phyloP scores from a whole-genome alignment of 2,888 invertebrate species.

The Drosophila helvetica region DNA sequence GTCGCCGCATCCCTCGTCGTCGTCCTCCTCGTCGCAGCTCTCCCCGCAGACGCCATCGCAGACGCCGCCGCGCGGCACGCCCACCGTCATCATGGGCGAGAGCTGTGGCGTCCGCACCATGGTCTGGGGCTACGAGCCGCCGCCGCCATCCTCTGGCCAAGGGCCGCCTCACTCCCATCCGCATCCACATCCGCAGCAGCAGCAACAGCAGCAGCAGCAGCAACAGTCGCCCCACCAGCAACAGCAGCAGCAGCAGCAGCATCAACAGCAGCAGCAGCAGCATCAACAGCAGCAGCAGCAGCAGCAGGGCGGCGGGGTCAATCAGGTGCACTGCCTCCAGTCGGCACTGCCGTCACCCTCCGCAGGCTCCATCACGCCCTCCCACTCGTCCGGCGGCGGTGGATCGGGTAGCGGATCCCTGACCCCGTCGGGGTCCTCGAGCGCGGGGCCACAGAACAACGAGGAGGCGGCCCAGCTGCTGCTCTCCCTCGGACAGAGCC shows the following conservation, averaged over 20 bases:
- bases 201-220: constrained; percentile 54
- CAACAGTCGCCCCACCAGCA: constrained; percentile 50
- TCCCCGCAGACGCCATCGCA: constrained; percentile 84
- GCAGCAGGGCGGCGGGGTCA: constrained; percentile 41
- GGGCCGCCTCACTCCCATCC: constrained; percentile 17
- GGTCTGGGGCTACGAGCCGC: constrained; percentile 87
- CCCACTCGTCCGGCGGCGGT: constrained; percentile 80
- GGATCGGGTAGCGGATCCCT: constrained; percentile 9
- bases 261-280: constrained; percentile 57
- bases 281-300: constrained; percentile 54
- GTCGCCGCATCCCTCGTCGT: constrained; percentile 82
- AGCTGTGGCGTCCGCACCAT: constrained; percentile 92
- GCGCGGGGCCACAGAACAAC: constrained; percentile 84
- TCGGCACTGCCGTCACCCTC: constrained; percentile 85
- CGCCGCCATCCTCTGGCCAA: constrained; percentile 82
- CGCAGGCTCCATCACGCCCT: constrained; percentile 82
- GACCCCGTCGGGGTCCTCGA: constrained; percentile 28
- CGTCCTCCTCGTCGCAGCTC: constrained; percentile 82
- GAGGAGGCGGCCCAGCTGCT: constrained; percentile 89
- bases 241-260: constrained; percentile 42
- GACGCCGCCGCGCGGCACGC: constrained; percentile 87
- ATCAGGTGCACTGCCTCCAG: constrained; percentile 56
- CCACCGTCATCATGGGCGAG: constrained; percentile 96
- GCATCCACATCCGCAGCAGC: constrained; percentile 59
- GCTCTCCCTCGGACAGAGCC: constrained; percentile 89